Conservation (phyloP, 2,113 vertebrate genomes). For the Bos javanicus region DNA sequence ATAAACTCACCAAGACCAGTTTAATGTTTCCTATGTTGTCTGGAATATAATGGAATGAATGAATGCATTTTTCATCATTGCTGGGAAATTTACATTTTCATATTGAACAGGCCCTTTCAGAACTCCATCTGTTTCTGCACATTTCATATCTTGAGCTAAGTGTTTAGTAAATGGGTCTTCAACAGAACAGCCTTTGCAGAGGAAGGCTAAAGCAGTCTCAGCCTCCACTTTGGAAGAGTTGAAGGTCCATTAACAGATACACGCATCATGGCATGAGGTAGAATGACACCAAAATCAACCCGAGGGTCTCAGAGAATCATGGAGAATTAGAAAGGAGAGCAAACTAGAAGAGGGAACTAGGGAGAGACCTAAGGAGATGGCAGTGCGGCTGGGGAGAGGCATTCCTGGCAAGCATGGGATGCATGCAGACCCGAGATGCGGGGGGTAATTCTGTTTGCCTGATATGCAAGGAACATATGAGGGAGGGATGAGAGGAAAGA, state of each 20-base stretch:
- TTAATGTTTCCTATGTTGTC: neutral
- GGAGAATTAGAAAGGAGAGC: neutral
- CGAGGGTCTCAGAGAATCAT: neutral
- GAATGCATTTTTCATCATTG: neutral
- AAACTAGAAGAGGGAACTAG: neutral
- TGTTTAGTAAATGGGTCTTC: neutral
- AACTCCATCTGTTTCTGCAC: neutral
- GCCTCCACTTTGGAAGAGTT: neutral
- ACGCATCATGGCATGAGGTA: neutral
- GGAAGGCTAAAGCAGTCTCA: neutral
- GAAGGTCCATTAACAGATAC: neutral
- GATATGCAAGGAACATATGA: neutral
- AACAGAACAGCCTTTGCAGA: neutral
- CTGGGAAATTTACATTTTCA: neutral
- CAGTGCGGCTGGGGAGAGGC: neutral
- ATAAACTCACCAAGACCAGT: neutral
- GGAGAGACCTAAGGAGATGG: neutral
- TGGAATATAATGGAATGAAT: neutral
- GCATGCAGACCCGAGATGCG: accelerated
- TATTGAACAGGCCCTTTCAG: neutral
- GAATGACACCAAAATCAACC: neutral
- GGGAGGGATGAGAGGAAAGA: neutral
- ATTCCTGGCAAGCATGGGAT: neutral
- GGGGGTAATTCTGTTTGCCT: neutral
- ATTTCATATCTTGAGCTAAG: neutral